Evolutionary conservation across 2,888 invertebrate species (phyloP).

Genomic region (Eurytoma adleriae): DNA sequence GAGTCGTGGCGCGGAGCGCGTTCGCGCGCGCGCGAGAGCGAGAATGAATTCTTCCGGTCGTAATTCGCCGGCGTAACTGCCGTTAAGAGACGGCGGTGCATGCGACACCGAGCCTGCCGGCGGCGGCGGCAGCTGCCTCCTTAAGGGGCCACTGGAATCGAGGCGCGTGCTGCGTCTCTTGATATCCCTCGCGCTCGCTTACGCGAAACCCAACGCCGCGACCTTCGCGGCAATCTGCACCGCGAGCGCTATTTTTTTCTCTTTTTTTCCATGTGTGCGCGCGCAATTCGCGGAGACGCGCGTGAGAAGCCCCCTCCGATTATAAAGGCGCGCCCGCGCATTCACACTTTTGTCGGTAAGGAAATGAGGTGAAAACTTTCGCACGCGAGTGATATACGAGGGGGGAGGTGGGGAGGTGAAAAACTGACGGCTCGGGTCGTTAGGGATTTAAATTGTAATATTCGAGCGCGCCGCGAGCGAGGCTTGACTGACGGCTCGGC

Average conservation of each 20-base stretch:
- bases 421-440: conserved; percentile 24
- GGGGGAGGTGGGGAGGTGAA: neutral
- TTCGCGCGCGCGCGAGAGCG: conserved; percentile 22
- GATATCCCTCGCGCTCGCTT: neutral
- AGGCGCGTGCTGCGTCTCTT: conserved; percentile 33
- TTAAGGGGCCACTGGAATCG: conserved; percentile 18
- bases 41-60: conserved; percentile 66
- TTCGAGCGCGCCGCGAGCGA: conserved; percentile 1
- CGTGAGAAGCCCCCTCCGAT: conserved; percentile 23
- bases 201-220: conserved; percentile 64
- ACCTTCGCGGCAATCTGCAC: conserved; percentile 44
- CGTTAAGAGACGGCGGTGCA: conserved; percentile 29
- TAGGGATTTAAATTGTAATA: conserved; percentile 38
- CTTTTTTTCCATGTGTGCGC: neutral
- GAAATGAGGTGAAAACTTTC: conserved; percentile 55
- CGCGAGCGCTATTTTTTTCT: conserved; percentile 3
- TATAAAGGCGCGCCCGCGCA: conserved; percentile 21
- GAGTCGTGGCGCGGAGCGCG: neutral
- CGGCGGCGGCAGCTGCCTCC: conserved; percentile 9
- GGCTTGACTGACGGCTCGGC: neutral
- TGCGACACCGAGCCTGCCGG: neutral
- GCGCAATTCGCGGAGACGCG: conserved; percentile 21
- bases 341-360: conserved; percentile 56
- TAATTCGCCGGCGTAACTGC: conserved; percentile 55
- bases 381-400: conserved; percentile 48